phyloP scores from a whole-genome alignment of 2,797 vertebrate genomes.

The Orientallactaga sibirica region DNA sequence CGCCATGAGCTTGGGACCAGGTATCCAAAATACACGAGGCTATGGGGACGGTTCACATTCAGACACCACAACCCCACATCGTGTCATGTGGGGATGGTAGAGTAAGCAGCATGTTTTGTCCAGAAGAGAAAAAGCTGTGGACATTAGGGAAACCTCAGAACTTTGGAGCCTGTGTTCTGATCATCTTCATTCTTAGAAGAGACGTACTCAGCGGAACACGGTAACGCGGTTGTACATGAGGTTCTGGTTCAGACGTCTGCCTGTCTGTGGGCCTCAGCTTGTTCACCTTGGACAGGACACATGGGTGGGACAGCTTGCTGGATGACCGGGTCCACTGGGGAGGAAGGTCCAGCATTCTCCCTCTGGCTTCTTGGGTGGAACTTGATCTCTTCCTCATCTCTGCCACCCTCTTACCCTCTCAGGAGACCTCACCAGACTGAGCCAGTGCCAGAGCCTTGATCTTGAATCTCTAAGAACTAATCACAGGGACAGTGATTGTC shows the following conservation, averaged over 20 bases:
- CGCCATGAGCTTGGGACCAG: too few relatives aligned
- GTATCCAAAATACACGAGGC: too few relatives aligned
- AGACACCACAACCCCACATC: too few relatives aligned
- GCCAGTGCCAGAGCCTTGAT: neutral
- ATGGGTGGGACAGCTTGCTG: neutral
- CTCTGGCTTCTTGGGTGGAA: neutral
- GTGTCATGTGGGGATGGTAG: neutral
- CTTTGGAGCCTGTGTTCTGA: neutral
- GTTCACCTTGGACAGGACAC: neutral
- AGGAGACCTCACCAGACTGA: neutral
- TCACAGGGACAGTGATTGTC: neutral
- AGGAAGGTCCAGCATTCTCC: neutral
- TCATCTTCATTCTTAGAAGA: constrained; percentile 1
- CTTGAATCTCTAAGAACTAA: neutral
- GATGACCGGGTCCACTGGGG: neutral
- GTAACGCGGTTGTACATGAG: too few relatives aligned
- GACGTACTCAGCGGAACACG: neutral
- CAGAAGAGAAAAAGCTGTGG: neutral
- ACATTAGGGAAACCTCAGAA: neutral
- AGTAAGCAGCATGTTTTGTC: neutral
- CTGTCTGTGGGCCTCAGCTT: neutral
- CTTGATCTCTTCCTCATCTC: neutral
- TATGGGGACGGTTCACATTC: too few relatives aligned
- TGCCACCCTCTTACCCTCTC: neutral
- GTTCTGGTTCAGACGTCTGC: neutral